Conservation (phyloP, 1,140 invertebrate genomes). For the Drosophila willistoni region DNA sequence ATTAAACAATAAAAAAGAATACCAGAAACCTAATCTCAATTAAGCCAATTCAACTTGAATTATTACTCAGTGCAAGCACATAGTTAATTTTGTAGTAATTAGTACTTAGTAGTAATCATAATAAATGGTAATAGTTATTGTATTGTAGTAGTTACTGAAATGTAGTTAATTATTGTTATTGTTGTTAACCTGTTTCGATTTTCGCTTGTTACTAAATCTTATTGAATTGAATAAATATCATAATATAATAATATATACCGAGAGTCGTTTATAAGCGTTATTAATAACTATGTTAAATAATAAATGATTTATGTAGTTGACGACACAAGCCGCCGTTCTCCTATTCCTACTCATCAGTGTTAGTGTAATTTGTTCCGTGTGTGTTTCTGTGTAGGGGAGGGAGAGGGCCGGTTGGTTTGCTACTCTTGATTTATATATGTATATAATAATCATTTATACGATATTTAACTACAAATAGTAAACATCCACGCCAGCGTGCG, state of each 20-base stretch:
- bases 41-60: constrained; percentile 57
- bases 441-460: constrained; percentile 22
- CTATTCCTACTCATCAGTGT: constrained; percentile 16
- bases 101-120: constrained; percentile 42
- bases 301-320: constrained; percentile 59
- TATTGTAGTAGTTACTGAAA: constrained; percentile 12
- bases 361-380: constrained; percentile 13
- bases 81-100: constrained; percentile 52
- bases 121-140: constrained; percentile 49
- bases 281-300: constrained; percentile 69
- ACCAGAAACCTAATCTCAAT: constrained; percentile 44
- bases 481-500: constrained; percentile 25
- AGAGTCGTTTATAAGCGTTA: constrained; percentile 53
- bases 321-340: constrained; percentile 22
- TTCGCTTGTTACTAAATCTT: constrained; percentile 57
- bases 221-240: constrained; percentile 50
- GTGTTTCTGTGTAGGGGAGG: constrained; percentile 11
- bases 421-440: constrained; percentile 24
- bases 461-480: constrained; percentile 42
- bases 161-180: constrained; percentile 72
- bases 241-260: constrained; percentile 47
- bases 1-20: constrained; percentile 5
- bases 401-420: neutral
- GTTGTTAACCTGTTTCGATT: constrained; percentile 68
- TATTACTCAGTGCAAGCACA: constrained; percentile 72